Base-by-base conservation (phyloP, 37 sponge, comb jelly and placozoan species). In the Geodia barretti region DNA sequence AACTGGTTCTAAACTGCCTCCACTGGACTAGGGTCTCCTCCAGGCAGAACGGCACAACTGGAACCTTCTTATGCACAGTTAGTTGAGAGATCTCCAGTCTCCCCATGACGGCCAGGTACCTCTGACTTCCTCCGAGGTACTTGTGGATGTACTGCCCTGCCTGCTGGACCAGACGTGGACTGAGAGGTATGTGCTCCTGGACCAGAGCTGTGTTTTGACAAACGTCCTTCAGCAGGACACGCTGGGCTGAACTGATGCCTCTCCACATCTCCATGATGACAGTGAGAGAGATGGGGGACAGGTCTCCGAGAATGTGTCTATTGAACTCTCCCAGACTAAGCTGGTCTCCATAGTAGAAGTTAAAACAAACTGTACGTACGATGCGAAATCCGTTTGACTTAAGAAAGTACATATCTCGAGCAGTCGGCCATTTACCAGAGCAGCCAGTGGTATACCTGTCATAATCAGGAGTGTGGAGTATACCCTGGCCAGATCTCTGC, bases 211-310 rank as follows among this genome's bases (percentile, higher is more conserved):
- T 70, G 3, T 31, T 61, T 1, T 30, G 1, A 37, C 81, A 80
- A 5, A 32, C n/a, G 38, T 80, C 81, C 19, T 58, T 68, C 25
- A 80, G 42, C 0, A 80, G 62, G 1, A 80, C 72, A 7, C 81
- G 30, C 71, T 80, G 81, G 20, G 39, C 81, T 23, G 81, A 71
- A 5, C 81, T 69, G 9, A 78, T 33, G 8, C 85, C 85, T 62
- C 85, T 77, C 85, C 78, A 85, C 71, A 41, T 66, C 20, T 75
- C 69, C 69, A 80, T 64, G 20, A 80, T 32, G 17, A 86, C 68
- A 4, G 87, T 73, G 32, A 79, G 74, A 66, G 61, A 34, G 23
- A 42, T 23, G 0, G 60, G 14, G 9, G 33, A 36, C 7, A 29
- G 36, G 30, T 47, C 47, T 9, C 72, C 86, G 24, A 85, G 66